A percentile compares a stretch with the other conserved stretches of the same genome.
Conservation (phyloP, 2,888 invertebrate genomes). For the Cephonodes hylas region DNA sequence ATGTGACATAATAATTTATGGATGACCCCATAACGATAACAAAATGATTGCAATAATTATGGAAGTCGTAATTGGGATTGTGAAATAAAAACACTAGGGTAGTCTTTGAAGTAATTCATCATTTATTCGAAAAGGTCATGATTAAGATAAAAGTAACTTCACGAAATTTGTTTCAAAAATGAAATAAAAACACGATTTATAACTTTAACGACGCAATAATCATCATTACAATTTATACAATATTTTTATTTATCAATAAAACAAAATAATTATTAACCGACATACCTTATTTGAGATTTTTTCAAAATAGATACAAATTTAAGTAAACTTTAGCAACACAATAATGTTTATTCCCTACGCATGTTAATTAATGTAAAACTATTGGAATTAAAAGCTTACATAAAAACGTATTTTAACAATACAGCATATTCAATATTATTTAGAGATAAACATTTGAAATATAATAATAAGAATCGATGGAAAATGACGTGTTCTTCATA, state of each 20-base stretch:
- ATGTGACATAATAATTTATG: too few relatives aligned
- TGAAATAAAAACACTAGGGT: constrained; percentile 9
- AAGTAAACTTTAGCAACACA: constrained; percentile 8
- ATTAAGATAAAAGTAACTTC: constrained; percentile 73
- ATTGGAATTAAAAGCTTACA: constrained; percentile 22
- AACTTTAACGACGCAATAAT: constrained; percentile 43
- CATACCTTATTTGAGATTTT: constrained; percentile 5
- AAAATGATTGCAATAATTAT: too few relatives aligned
- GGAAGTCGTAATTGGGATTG: too few relatives aligned
- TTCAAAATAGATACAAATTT: not conserved
- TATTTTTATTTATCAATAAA: constrained; percentile 26
- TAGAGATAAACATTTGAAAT: constrained; percentile 7
- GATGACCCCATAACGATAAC: too few relatives aligned
- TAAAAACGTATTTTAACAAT: constrained; percentile 22
- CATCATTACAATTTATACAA: constrained; percentile 42
- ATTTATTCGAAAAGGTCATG: constrained; percentile 77
- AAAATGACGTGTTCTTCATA: constrained; percentile 5
- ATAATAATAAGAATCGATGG: constrained; percentile 2
- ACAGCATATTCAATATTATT: constrained; percentile 17
- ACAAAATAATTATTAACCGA: constrained; percentile 7
- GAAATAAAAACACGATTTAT: constrained; percentile 52
- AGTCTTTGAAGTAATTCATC: constrained; percentile 58
- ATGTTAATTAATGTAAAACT: constrained; percentile 15
- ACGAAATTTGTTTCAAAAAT: constrained; percentile 70
- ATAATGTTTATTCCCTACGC: constrained; percentile 1